A percentile compares a stretch with the other conserved stretches of the same genome.
phyloP scores from a whole-genome alignment of 2,113 vertebrate species.

The Lophotis ruficrista region DNA sequence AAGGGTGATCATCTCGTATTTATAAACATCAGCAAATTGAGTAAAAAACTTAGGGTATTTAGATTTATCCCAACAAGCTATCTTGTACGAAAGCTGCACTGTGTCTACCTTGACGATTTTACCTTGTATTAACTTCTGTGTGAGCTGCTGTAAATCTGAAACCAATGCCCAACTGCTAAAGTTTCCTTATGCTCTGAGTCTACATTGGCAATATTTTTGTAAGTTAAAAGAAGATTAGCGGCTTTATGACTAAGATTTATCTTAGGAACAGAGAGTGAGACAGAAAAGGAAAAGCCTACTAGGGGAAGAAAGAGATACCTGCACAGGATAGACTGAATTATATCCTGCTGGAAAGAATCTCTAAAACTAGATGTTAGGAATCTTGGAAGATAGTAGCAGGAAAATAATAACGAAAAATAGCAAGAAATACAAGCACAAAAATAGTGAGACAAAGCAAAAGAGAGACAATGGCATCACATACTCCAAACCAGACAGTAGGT shows the following conservation, averaged over 20 bases:
- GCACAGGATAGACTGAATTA: background rate
- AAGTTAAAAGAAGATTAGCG: constrained; percentile 1
- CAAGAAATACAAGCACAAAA: background rate
- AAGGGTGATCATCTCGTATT: background rate
- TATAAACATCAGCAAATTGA: background rate
- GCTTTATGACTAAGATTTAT: background rate
- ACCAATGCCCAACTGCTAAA: background rate
- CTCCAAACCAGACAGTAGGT: background rate
- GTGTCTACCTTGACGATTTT: background rate
- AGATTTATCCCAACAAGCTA: background rate
- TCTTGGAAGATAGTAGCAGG: background rate
- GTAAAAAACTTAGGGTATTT: background rate
- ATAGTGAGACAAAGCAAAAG: background rate
- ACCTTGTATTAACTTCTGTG: background rate
- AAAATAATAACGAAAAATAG: background rate
- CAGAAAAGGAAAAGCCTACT: background rate
- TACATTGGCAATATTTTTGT: background rate
- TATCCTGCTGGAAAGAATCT: background rate
- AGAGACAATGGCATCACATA: background rate
- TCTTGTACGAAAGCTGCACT: background rate
- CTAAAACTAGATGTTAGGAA: background rate
- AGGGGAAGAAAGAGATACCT: background rate
- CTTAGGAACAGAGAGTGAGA: background rate
- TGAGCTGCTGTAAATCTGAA: background rate
- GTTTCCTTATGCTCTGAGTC: background rate